phyloP scores from a whole-genome alignment of 2,888 invertebrate genomes.

The Synanthedon formicaeformis region DNA sequence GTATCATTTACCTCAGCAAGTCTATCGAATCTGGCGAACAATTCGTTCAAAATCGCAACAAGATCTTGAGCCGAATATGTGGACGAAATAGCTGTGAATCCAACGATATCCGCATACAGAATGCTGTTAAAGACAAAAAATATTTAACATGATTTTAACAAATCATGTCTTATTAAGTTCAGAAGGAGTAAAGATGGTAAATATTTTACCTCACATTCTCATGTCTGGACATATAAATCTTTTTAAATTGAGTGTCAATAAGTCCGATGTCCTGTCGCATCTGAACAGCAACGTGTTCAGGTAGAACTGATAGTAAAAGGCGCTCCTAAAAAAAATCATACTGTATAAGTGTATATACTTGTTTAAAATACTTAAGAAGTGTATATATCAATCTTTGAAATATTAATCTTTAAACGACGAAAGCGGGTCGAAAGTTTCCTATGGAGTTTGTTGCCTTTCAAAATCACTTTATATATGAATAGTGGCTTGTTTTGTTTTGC shows the following conservation, averaged over 20 bases:
- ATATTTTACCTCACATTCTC: slow-evolving; percentile 89
- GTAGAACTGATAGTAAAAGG: slow-evolving; percentile 90
- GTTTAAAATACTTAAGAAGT: too few species aligned
- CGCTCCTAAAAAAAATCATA: slow-evolving; percentile 78
- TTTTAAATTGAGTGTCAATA: slow-evolving; percentile 94
- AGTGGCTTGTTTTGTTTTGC: too few species aligned
- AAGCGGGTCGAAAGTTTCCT: too few species aligned
- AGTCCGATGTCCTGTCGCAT: slow-evolving; percentile 95
- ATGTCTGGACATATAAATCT: slow-evolving; percentile 97
- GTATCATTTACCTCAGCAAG: slow-evolving; percentile 76
- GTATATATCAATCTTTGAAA: too few species aligned
- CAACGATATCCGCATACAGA: slow-evolving; percentile 97
- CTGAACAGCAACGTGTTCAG: slow-evolving; percentile 95
- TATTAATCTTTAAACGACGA: too few species aligned
- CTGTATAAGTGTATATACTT: not conserved
- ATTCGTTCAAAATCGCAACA: slow-evolving; percentile 94
- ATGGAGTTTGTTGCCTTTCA: too few species aligned
- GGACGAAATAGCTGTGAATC: slow-evolving; percentile 95
- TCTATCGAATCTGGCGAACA: slow-evolving; percentile 95
- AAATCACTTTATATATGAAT: too few species aligned
- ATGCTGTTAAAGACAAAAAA: slow-evolving; percentile 74
- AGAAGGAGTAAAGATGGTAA: not conserved
- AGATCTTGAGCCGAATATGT: slow-evolving; percentile 96
- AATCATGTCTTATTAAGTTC: not conserved
- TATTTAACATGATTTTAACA: not conserved